phyloP scores from a whole-genome alignment of 53 echinoderm and acorn worm species.

The Luidia sarsii region DNA sequence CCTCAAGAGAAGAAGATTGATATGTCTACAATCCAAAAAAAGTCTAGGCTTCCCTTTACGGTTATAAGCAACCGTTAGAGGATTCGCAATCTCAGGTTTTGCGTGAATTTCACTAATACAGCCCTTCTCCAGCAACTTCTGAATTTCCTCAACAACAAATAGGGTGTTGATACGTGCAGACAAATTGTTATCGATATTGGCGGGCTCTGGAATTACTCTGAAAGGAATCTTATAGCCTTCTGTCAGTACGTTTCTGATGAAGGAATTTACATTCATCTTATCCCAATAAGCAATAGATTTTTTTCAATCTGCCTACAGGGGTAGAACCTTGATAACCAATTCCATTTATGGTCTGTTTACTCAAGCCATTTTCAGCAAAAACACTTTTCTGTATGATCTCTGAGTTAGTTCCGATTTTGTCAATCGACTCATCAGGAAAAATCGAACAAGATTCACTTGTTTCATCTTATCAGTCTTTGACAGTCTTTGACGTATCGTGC shows the following conservation, averaged over 20 bases:
- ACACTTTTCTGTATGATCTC: not conserved
- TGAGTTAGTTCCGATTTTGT: not conserved
- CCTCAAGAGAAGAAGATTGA: conserved; percentile 42
- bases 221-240: conserved; percentile 30
- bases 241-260: not conserved
- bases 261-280: not conserved
- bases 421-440: not conserved
- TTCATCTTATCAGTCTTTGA: conserved; percentile 11
- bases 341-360: not conserved
- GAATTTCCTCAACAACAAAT: not conserved
- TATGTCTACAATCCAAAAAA: conserved; percentile 47
- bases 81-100: conserved; percentile 1
- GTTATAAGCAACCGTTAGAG: conserved; percentile 8
- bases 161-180: not conserved
- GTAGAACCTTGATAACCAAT: not conserved
- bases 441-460: conserved; percentile 1
- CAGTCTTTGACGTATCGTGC: not conserved
- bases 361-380: not conserved
- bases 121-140: not conserved
- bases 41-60: conserved; percentile 48
- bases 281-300: not conserved
- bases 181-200: not conserved
- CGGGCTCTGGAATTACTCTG: not conserved
- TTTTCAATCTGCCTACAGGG: not conserved
- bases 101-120: not conserved